Conservation (phyloP, 1,140 invertebrate species). For the Drosophila simulans region DNA sequence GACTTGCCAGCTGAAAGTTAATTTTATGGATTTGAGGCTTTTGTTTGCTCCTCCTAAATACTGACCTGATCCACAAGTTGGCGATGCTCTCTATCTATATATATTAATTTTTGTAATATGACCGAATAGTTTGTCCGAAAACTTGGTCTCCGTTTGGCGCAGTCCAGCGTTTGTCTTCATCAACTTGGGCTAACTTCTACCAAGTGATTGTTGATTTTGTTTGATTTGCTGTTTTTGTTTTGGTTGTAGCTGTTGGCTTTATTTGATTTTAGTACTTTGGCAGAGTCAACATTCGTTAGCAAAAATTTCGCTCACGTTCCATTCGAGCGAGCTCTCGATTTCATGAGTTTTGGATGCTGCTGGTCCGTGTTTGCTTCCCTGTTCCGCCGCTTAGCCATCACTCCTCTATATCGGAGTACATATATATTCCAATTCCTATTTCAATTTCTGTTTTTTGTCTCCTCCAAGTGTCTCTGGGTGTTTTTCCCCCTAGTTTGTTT, state of each 20-base stretch:
- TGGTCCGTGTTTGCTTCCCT: constrained; percentile 62
- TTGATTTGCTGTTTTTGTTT: constrained; percentile 63
- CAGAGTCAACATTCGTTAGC: constrained; percentile 79
- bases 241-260: constrained; percentile 51
- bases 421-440: not conserved
- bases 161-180: constrained; percentile 54
- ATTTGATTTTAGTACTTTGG: constrained; percentile 81
- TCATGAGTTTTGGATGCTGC: constrained; percentile 63
- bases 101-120: constrained; percentile 66
- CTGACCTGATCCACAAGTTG: constrained; percentile 57
- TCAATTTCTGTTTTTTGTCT: constrained; percentile 2
- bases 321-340: constrained; percentile 71
- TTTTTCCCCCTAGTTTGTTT: constrained; percentile 1
- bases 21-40: constrained; percentile 58
- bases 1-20: constrained; percentile 37
- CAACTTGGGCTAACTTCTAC: constrained; percentile 57
- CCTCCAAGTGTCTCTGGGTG: not conserved
- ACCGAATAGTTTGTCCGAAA: constrained; percentile 51
- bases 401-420: constrained; percentile 9
- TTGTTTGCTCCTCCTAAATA: constrained; percentile 64
- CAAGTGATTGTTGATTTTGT: constrained; percentile 74
- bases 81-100: constrained; percentile 25
- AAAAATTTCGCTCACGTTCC: constrained; percentile 76
- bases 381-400: constrained; percentile 45
- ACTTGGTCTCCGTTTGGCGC: not conserved